These are phyloP conservation scores for Clivina fossor DNA, from an alignment of 2,888 invertebrate species.

Conservation along the genomic window DNA sequence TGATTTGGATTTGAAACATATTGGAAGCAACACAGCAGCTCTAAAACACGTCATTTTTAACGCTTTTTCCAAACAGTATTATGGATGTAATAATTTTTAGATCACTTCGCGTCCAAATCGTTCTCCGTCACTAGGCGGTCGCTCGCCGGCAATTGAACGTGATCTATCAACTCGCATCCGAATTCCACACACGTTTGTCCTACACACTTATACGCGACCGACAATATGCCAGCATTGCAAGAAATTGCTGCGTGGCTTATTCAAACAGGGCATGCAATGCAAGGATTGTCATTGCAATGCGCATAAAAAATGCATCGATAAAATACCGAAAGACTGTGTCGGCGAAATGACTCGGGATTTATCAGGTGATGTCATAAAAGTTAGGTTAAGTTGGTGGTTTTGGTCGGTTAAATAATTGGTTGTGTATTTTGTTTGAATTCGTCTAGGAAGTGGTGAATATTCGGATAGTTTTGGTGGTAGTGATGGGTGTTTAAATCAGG, in stretches of 20 bases:
- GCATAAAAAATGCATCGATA: conserved; percentile 90
- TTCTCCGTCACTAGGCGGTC: conserved; percentile 69
- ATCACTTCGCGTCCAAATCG: conserved; percentile 62
- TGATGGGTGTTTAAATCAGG: conserved; percentile 54
- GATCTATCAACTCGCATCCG: conserved; percentile 66
- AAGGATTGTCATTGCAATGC: conserved; percentile 96
- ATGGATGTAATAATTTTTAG: no score
- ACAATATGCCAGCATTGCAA: conserved; percentile 96
- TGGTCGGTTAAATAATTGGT: no score
- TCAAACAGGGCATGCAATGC: conserved; percentile 96
- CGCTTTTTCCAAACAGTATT: no score
- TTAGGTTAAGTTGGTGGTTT: no score
- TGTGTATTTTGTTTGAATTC: not conserved
- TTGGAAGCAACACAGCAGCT: no score
- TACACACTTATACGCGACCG: conserved; percentile 95
- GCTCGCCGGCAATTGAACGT: conserved; percentile 71
- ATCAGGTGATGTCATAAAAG: conserved; percentile 44
- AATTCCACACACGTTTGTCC: conserved; percentile 95
- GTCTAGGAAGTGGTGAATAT: conserved; percentile 54
- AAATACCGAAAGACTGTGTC: conserved; percentile 87
- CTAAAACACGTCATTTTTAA: no score
- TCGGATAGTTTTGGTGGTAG: conserved; percentile 59
- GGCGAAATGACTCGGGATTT: conserved; percentile 70
- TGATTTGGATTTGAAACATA: no score
- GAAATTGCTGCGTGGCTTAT: conserved; percentile 90